Evolutionary conservation across 2,113 vertebrate genomes (phyloP).

Genomic region (Oreochromis niloticus): DNA sequence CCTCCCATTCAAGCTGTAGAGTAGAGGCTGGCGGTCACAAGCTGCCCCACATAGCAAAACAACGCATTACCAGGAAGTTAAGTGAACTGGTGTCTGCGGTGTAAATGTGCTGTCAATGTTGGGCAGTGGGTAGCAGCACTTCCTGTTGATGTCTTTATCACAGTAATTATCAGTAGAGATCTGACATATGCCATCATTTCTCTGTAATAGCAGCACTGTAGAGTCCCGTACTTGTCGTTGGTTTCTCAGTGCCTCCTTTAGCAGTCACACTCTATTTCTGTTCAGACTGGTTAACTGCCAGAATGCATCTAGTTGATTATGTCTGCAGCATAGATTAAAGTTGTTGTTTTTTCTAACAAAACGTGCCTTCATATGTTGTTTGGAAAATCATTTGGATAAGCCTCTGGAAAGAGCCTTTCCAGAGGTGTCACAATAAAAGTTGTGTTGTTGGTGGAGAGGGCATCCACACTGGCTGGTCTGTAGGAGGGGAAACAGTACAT

Average conservation of each 20-base stretch:
- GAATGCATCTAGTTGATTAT: neutral
- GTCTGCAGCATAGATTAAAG: neutral
- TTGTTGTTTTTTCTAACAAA: neutral
- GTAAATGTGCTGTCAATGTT: neutral
- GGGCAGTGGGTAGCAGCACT: slow-evolving; percentile 11
- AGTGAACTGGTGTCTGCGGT: neutral
- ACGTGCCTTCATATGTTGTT: neutral
- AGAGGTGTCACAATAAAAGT: neutral
- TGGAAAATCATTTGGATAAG: no score
- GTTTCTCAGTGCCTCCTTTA: neutral
- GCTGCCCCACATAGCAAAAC: neutral
- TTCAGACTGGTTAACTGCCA: neutral
- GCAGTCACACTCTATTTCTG: neutral
- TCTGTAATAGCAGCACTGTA: neutral
- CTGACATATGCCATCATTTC: neutral
- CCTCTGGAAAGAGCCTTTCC: neutral
- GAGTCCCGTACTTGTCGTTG: neutral
- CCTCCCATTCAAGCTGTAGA: neutral
- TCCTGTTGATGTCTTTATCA: slow-evolving; percentile 32
- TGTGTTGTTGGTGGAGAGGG: neutral
- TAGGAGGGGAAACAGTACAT: neutral
- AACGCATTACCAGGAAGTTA: slow-evolving; percentile 22
- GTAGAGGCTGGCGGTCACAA: neutral
- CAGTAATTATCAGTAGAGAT: neutral
- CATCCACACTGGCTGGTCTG: neutral